phyloP scores from a whole-genome alignment of 2,113 vertebrate species.

The Aegypius monachus region DNA sequence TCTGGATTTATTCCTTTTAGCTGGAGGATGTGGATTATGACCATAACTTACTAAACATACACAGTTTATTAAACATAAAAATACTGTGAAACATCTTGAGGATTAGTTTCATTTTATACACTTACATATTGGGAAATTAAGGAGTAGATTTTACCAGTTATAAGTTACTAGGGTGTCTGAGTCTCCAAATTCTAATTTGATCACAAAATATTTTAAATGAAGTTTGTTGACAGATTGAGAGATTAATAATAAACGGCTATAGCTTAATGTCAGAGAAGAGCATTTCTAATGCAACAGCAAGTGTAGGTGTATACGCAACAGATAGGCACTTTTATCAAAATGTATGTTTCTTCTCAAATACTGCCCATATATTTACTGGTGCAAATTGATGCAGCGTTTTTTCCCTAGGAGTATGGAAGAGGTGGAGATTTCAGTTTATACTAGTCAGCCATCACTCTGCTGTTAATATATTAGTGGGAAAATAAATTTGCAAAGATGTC shows the following conservation, averaged over 20 bases:
- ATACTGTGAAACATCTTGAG: neutral
- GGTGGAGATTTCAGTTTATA: neutral
- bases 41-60: neutral
- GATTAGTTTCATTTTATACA: neutral
- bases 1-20: neutral
- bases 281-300: neutral
- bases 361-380: neutral
- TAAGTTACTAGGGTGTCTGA: neutral
- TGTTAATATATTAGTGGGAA: neutral
- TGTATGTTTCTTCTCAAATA: neutral
- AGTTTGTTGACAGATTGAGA: neutral
- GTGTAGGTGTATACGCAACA: neutral
- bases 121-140: neutral
- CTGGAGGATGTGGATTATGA: neutral
- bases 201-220: neutral
- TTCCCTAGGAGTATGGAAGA: neutral
- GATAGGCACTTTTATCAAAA: neutral
- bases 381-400: neutral
- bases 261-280: neutral
- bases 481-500: neutral
- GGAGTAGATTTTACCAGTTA: neutral
- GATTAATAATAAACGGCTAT: neutral
- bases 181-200: neutral
- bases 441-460: neutral
- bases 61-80: neutral